phyloP scores from a whole-genome alignment of 2,888 invertebrate species.

The Cyclophora albipunctata region DNA sequence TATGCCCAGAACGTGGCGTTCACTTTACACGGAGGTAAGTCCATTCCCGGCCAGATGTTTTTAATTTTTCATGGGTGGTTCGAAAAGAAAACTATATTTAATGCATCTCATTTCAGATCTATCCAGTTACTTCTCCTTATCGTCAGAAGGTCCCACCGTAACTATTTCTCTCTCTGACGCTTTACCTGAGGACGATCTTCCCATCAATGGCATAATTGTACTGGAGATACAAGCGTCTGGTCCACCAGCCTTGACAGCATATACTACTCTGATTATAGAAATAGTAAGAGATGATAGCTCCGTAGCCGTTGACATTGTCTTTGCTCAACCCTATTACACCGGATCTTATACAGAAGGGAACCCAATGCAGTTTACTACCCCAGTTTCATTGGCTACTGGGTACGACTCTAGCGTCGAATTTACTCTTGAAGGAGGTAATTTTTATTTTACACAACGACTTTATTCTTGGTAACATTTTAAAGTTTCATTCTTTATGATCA shows the following conservation, averaged over 20 bases:
- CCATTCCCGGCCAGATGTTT: not conserved
- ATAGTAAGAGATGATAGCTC: conserved; percentile 6
- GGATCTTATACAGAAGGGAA: conserved; percentile 22
- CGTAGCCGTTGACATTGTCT: conserved; percentile 1
- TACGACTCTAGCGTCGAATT: conserved; percentile 25
- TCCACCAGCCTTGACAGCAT: conserved; percentile 21
- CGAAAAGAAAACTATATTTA: too few species aligned
- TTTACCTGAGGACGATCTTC: conserved; percentile 18
- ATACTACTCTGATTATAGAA: conserved; percentile 25
- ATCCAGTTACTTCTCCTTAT: conserved; percentile 6
- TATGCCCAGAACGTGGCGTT: conserved; percentile 24
- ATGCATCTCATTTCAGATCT: conserved; percentile 11
- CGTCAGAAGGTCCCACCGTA: conserved; percentile 10
- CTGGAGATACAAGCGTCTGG: conserved; percentile 28
- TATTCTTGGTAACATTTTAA: too few species aligned
- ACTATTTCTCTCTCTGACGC: conserved; percentile 8
- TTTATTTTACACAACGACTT: too few species aligned
- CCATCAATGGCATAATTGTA: conserved; percentile 22
- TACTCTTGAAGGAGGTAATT: conserved; percentile 27
- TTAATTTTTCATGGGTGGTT: too few species aligned
- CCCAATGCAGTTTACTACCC: conserved; percentile 20
- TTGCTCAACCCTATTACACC: conserved; percentile 24
- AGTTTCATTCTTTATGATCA: too few species aligned
- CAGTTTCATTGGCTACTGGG: conserved; percentile 24
- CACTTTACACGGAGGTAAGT: conserved; percentile 27